Base-by-base conservation (phyloP, 1,140 invertebrate species). In the Camponotus vicinus region DNA sequence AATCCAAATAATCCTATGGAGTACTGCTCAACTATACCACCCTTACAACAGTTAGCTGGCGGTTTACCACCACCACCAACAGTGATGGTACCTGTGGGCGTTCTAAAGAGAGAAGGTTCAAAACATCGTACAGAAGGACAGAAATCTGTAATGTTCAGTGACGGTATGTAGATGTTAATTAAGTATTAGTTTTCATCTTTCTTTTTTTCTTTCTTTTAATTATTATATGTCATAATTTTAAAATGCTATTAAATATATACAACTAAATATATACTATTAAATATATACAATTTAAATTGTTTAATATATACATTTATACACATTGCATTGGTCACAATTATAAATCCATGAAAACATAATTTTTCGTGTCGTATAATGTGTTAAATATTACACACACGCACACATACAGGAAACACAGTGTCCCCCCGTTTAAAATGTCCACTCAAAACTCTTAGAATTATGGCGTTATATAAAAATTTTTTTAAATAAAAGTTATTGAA, bases 1-100 rank as follows among this genome's bases (percentile, higher is more conserved):
- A 98, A 98, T 95, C 98, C 98, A 66, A 98, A 98, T 94, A 98
- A 98, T 95, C 98, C 98, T 49, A 97, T 97, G 96, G 98, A 98
- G 94, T 98, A 98, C 95, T 98, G 98, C 95, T 98, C 97, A 67
- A 98, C 97, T 57, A 97, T 98, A 93, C 97, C 98, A 87, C 98
- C 98, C 87, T 96, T 97, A 86, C 96, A 98, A 94, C 98, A 98
- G 95, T 96, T 96, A 90, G 96, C 95, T 13, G 95, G 94, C 34
- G 92, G 95, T 69, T 92, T 96, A 5, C 95, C 96, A 52, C 97
- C 97, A 73, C 85, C 89, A 37, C 97, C 97, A 15, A 97, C 97
- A 67, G 97, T 98, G 2, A 97, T 98, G 96, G 98, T 98, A 34
- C 98, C 98, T 59, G 97, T 98, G 42, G 97, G 98, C 34, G 98